A percentile compares a stretch with the other conserved stretches of the same genome.
Conservation (phyloP, 2,888 invertebrate genomes). For the Amitus sp. region DNA sequence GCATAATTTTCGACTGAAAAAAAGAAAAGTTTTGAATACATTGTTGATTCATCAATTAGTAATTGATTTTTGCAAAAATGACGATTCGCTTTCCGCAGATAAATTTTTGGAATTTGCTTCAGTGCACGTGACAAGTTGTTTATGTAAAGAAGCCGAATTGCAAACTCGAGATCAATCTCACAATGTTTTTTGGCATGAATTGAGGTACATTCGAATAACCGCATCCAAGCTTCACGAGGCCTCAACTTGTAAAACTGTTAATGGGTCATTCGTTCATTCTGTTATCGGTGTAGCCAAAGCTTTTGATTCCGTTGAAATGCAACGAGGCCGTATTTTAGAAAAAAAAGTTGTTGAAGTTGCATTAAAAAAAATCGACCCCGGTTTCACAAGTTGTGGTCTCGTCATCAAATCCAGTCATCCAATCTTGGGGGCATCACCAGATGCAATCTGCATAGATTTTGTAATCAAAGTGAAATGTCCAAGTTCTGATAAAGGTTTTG, state of each 20-base stretch:
- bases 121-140: neutral
- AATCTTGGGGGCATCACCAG: constrained; percentile 43
- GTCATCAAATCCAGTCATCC: constrained; percentile 18
- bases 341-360: constrained; percentile 17
- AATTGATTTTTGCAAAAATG: neutral
- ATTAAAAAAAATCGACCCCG: neutral
- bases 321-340: constrained; percentile 42
- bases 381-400: neutral
- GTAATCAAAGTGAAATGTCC: constrained; percentile 49
- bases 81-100: constrained; percentile 1
- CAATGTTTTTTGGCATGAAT: constrained; percentile 22
- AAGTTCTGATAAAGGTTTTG: constrained; percentile 24
- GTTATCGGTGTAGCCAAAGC: constrained; percentile 40
- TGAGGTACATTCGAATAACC: constrained; percentile 33
- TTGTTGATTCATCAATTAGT: constrained; percentile 5
- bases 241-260: constrained; percentile 36
- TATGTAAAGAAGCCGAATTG: constrained; percentile 2
- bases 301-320: constrained; percentile 36
- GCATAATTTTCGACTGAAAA: neutral
- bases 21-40: no score
- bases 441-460: constrained; percentile 41
- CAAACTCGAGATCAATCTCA: constrained; percentile 12
- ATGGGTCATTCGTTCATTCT: constrained; percentile 40
- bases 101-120: no score
- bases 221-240: constrained; percentile 33